Evolutionary conservation across 2,797 vertebrate species (phyloP).

Genomic region (Protonibea diacanthus): DNA sequence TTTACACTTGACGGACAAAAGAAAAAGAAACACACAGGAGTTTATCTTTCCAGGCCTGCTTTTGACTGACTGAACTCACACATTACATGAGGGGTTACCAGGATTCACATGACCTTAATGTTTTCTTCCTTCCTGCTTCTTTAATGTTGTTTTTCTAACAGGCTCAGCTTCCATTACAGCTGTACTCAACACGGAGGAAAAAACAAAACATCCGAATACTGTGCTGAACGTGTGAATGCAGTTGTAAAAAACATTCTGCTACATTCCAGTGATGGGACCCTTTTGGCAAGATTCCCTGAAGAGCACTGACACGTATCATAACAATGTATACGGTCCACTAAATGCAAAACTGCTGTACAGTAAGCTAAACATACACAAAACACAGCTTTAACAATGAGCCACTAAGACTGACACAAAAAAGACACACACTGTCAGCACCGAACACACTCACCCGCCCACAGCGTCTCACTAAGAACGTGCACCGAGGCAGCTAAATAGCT

Average conservation of each 20-base stretch:
- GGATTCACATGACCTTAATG: slow-evolving; percentile 27
- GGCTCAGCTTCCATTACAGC: slow-evolving; percentile 51
- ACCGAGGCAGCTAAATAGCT: slow-evolving; percentile 49
- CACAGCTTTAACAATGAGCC: slow-evolving; percentile 17
- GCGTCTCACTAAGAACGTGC: slow-evolving; percentile 33
- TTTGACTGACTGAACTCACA: slow-evolving; percentile 11
- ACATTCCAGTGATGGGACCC: background rate
- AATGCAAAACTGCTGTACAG: background rate
- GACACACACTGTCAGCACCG: slow-evolving; percentile 5
- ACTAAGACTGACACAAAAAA: slow-evolving; percentile 29
- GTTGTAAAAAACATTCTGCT: slow-evolving; percentile 41
- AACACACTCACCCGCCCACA: slow-evolving; percentile 36
- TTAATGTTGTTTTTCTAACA: slow-evolving; percentile 31
- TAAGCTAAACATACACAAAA: background rate
- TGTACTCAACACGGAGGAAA: slow-evolving; percentile 22
- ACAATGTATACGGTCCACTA: background rate
- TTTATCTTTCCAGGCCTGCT: slow-evolving; percentile 11
- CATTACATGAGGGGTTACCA: slow-evolving; percentile 1
- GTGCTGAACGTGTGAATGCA: slow-evolving; percentile 35
- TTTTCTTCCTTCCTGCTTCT: slow-evolving; percentile 40
- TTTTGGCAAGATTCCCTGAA: slow-evolving; percentile 12
- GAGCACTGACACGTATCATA: background rate
- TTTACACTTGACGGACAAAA: slow-evolving; percentile 10
- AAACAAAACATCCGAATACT: slow-evolving; percentile 50
- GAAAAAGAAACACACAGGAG: slow-evolving; percentile 7